A percentile compares a stretch with the other conserved stretches of the same genome.
Evolutionary conservation across 1,140 invertebrate species (phyloP).

Genomic region (Coenobita brevimanus): DNA sequence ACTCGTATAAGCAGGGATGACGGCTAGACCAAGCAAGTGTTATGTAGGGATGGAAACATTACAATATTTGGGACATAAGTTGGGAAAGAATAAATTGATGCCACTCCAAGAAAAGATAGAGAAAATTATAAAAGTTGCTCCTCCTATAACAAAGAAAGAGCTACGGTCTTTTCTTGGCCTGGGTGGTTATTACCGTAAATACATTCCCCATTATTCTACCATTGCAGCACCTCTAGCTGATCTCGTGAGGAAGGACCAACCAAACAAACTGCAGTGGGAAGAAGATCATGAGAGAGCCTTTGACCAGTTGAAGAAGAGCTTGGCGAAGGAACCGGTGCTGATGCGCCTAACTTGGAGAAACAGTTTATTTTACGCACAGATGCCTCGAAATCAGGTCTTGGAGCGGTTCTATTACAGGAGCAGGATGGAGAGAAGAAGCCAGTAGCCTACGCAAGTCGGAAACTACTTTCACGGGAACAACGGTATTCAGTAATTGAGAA

Average conservation of each 20-base stretch:
- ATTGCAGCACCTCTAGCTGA: constrained; percentile 15
- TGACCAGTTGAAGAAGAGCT: background rate
- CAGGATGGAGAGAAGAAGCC: background rate
- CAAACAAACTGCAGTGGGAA: constrained; percentile 7
- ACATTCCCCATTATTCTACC: constrained; percentile 9
- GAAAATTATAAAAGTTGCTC: background rate
- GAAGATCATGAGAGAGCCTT: constrained; percentile 12
- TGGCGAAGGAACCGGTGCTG: constrained; percentile 18
- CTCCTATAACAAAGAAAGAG: background rate
- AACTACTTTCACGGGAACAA: constrained; percentile 71
- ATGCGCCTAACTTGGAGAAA: background rate
- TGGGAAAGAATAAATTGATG: background rate
- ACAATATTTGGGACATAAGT: background rate
- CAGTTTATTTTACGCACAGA: background rate
- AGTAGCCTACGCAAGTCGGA: constrained; percentile 71
- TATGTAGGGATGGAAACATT: background rate
- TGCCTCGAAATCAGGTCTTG: background rate
- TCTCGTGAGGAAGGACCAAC: background rate
- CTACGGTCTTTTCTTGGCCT: background rate
- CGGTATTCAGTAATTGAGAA: constrained; percentile 74
- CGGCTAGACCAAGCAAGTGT: background rate
- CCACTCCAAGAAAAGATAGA: background rate
- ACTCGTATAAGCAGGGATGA: background rate
- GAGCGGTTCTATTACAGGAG: constrained; percentile 35
- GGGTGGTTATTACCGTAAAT: constrained; percentile 9